Percentiles rank a stretch among this genome's conserved stretches.
phyloP scores from a whole-genome alignment of 2,888 invertebrate species.

The Xestobium rufovillosum region DNA sequence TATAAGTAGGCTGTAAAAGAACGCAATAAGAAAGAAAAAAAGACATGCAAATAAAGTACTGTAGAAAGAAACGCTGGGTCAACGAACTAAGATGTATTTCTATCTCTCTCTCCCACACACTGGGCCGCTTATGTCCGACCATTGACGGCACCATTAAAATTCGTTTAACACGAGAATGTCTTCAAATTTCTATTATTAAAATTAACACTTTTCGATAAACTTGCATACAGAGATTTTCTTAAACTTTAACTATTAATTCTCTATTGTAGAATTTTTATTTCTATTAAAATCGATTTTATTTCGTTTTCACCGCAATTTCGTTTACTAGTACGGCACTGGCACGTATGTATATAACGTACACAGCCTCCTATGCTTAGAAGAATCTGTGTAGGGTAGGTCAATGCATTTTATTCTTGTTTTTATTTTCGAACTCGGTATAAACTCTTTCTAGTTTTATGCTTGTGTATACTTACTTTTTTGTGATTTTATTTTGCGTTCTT shows the following conservation, averaged over 20 bases:
- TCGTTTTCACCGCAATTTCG: too few relatives aligned
- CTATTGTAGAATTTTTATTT: too few relatives aligned
- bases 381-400: conserved; percentile 47
- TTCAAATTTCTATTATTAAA: too few relatives aligned
- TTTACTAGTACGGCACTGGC: conserved; percentile 33
- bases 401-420: conserved; percentile 45
- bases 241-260: too few relatives aligned
- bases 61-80: conserved; percentile 45
- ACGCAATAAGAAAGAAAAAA: conserved; percentile 42
- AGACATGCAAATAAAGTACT: conserved; percentile 46
- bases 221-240: too few relatives aligned
- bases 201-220: too few relatives aligned
- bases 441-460: conserved; percentile 42
- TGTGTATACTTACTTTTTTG: too few relatives aligned
- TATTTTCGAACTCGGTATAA: conserved; percentile 38
- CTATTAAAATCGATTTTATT: too few relatives aligned
- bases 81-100: conserved; percentile 41
- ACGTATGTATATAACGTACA: conserved; percentile 40
- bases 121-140: conserved; percentile 28
- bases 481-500: too few relatives aligned
- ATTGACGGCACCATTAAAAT: too few relatives aligned
- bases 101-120: conserved; percentile 43
- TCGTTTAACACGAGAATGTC: too few relatives aligned
- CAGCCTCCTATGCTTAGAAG: conserved; percentile 44
- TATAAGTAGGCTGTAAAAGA: conserved; percentile 44